Base-by-base conservation (phyloP, 2,113 vertebrate species). In the Meriones unguiculatus region DNA sequence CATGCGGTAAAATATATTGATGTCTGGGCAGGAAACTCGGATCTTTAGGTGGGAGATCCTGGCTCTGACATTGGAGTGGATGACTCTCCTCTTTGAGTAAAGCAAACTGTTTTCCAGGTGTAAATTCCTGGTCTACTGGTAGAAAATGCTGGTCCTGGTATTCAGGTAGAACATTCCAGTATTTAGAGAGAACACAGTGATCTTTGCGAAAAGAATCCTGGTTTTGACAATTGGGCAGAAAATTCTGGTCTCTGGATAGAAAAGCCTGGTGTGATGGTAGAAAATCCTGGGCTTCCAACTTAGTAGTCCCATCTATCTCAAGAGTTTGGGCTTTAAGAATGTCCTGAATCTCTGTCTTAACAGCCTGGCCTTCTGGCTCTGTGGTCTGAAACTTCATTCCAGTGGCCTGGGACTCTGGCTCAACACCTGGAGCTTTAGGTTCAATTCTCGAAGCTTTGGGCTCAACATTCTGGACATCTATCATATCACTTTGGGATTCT, bases 321-420 rank as follows among this genome's bases (percentile, higher is more conserved):
- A 24, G 14, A 88, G 1, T 72, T 65, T 50, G 85, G 57, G 70
- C 14, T 90, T 87, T 62, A 52, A 91, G 30, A 96, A 59, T 10
- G 62, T 17, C n/a, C 62, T 70, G 76, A 95, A 90, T 77, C 90
- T 93, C 41, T 67, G 32, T 86, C 92, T 86, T 92, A 84, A n/a
- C 1, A 84, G 7, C 3, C 30, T 93, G 92, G 28, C 57, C 78
- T 52, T 95, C 75, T 24, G 38, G 54, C 4, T 90, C 82, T 77
- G 6, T 30, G 30, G 73, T 15, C 38, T 93, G 82, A 15, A 22
- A 38, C 93, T 94, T 57, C 0, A 54, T 52, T 28, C 87, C 90
- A 89, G 52, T 1, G 28, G 11, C 6, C 25, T 95, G 93, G 35
- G 12, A 32, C 69, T 18, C 50, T 14, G 88, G 76, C 81, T 92